Evolutionary conservation across 2,113 vertebrate species (phyloP), one percentile per base, ranked within the genome.

Genomic region (Megaptera novaeangliae): DNA sequence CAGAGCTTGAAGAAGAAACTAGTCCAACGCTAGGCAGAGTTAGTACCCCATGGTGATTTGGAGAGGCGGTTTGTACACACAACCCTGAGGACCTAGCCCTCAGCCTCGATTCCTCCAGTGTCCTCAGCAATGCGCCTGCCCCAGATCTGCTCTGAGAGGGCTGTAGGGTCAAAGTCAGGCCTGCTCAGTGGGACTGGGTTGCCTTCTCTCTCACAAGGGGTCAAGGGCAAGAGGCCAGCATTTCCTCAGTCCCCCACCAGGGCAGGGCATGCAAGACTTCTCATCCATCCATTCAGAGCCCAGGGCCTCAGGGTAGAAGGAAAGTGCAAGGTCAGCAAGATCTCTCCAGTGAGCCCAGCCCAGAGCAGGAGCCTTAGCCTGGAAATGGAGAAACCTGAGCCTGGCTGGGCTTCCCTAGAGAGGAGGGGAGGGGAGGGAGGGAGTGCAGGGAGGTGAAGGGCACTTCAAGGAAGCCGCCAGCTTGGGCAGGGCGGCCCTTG

Each of bases 341-440:
- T 87, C 69, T 84, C 17, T 2, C 44, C 59, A 49, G 81, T 55
- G 80, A 96, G 83, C 88, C 85, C 68, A 78, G 55, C 68, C 34
- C 89, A 77, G 77, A 80, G 44, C 68, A 91, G 81, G 84, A 92
- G 80, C 10, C 66, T 91, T 44, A 68, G 63, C 31, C 39, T 93
- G 64, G 72, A 93, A 82, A 91, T 46, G 68, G 55, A 95, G 96
- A 98, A 96, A 97, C 41, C 96, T 41, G 94, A 98, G 92, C 86
- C 86, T 59, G 78, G 9, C 82, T 95, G 57, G 61, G 69, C 61
- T 86, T 36, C 75, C 31, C 57, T 17, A 52, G 57, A 83, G 77
- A 93, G 66, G 66, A 71, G 44, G 6, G 41, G 41, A 72, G 57
- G 68, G 15, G 21, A 41, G 36, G 39, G 81, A 88, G 69, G 72